Base-by-base conservation (phyloP, 1,140 invertebrate species). In the Hycleus cichorii region DNA sequence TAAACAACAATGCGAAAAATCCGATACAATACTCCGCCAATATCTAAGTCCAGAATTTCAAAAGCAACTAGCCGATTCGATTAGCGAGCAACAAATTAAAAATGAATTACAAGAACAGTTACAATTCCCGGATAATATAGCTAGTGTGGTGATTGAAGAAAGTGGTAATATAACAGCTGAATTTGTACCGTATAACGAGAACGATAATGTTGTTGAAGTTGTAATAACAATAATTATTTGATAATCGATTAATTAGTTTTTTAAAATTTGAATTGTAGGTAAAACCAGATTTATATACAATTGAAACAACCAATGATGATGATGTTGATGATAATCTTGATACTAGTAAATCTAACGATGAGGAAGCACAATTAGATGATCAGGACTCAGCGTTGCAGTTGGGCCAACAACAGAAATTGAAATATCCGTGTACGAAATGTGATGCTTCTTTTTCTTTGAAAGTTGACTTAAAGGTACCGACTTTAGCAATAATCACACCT, bases 1-100 rank as follows among this genome's bases (percentile, higher is more conserved):
- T 59, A 78, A 78, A 65, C 72, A 77, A 49, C 69, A 71, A 49
- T 77, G 76, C 64, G 75, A 77, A 67, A 72, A 72, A 63, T 77
- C 76, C 8, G 75, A 78, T 63, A 61, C 60, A 27, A 74, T 73
- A 42, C 64, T 78, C 18, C 64, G 71, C 26, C 68, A 71, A 52
- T 74, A 67, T 45, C 55, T 72, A 4, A 69, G 65, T 38, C 58
- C 67, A n/a, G 74, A 75, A 60, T 76, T 76, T 69, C 74, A 75
- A 66, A 54, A 64, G 50, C 60, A 68, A 56, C 47, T 68, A 44
- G 42, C 62, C 7, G 55, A 66, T 45, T 39, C 62, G 5, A 50
- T 67, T 27, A n/a, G 32, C 25, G 57, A 62, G 6, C 57, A 67
- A 60, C 61, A 70, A 48, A 57, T 51, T 47, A 66, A 70, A 53